Evolutionary conservation across 1,140 invertebrate genomes (phyloP), one percentile per base, ranked within the genome.

Genomic region (Brachionus manjavacas): DNA sequence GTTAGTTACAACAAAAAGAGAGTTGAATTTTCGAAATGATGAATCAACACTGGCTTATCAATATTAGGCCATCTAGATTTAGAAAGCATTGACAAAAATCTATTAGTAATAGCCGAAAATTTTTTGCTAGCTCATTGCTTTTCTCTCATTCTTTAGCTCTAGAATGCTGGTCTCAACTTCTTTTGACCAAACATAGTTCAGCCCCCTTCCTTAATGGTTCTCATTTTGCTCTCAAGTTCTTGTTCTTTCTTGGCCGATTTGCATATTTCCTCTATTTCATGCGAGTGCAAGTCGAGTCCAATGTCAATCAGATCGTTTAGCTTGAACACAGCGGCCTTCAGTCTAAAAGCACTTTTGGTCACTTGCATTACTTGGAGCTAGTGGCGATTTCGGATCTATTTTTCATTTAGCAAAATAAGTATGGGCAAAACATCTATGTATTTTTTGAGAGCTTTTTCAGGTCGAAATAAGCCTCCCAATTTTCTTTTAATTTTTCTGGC

Each of bases 321-420:
- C n/a, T n/a, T n/a, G n/a, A n/a, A n/a, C n/a, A n/a, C n/a, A n/a
- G n/a, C n/a, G n/a, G 74, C 88, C 85, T 90, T 89, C 74, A 90
- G 86, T 85, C 88, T 88, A 86, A 90, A 89, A 14, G 88, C 87
- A 72, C 87, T 88, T 68, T 87, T 87, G 60, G 89, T 89, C 14
- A 89, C 88, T 64, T 87, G 86, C 89, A 90, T 90, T 46, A 90
- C 88, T 86, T 89, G 87, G 12, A 89, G 85, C 89, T 89, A 90
- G 84, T 90, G 89, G 35, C 89, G 88, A 86, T 89, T 90, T n/a
- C 88, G 86, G 39, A 90, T 90, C 86, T 89, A 89, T 55, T 52
- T 72, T 74, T 52, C 70, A 64, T 60, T 55, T 20, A 84, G 25
- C 16, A 55, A 46, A 43, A 72, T 49, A 8, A 84, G 14, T 20